Base-by-base conservation (phyloP, 2,797 vertebrate genomes). In the Gobio occitaniae region DNA sequence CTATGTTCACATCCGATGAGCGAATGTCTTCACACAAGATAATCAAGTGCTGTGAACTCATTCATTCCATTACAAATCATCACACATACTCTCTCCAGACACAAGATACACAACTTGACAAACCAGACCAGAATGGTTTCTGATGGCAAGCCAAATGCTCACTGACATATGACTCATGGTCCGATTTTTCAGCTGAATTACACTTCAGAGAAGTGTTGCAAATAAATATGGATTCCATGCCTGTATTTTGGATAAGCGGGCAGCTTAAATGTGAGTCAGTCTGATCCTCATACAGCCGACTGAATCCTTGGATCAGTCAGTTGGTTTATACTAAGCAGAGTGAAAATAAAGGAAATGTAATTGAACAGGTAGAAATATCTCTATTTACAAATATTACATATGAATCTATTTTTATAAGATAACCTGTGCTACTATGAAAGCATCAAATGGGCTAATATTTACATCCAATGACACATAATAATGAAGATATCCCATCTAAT, bases 111-210 rank as follows among this genome's bases (percentile, higher is more conserved):
- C 29, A 72, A 79, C 74, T 75, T 36, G 72, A 61, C 54, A 82
- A 77, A 72, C 41, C 66, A 56, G 48, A 78, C 9, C 75, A 21
- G 86, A 61, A 79, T 79, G 68, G n/a, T 79, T 84, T 84, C 68
- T 74, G 61, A 74, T 36, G 32, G 44, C 25, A 84, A 63, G 76
- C 54, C 84, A 72, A 80, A 85, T 79, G 76, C 84, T 90, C 76
- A 87, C 47, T 85, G 86, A 86, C 88, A 89, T 89, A 86, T 84
- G 83, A 90, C 71, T 88, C 82, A 86, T 83, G 50, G 71, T 41
- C 75, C 84, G 76, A 90, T 90, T 89, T 87, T 87, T 75, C 75
- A 78, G 76, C 78, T 85, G 71, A 86, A 86, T 88, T 89, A 78
- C 69, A 87, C 88, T 85, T 88, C 32, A 84, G 54, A 83, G 29